Evolutionary conservation across 2,113 vertebrate genomes (phyloP).

Genomic region (Steatornis caripensis): DNA sequence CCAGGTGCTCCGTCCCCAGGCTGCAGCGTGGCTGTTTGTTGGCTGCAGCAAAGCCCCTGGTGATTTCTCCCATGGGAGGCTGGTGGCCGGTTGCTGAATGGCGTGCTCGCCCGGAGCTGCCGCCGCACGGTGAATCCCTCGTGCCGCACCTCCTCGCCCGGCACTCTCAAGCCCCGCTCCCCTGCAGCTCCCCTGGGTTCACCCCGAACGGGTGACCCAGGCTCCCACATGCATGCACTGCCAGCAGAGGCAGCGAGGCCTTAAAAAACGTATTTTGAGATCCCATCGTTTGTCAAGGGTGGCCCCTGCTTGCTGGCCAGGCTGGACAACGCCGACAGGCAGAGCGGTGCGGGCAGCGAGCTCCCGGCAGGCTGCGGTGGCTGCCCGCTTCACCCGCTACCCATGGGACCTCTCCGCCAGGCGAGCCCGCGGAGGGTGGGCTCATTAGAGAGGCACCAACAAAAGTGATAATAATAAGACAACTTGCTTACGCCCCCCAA

Average conservation of each 20-base stretch:
- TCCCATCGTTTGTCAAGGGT: not conserved
- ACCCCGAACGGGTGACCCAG: rapidly evolving
- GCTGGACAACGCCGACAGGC: too few species aligned
- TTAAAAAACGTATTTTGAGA: not conserved
- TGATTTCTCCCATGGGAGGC: rapidly evolving
- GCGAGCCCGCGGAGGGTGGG: too few species aligned
- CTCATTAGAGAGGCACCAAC: not conserved
- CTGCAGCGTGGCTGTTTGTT: too few species aligned
- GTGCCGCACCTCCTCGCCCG: rapidly evolving
- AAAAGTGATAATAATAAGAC: not conserved
- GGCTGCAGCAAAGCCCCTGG: not conserved
- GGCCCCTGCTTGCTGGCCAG: not conserved
- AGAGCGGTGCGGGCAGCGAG: rapidly evolving
- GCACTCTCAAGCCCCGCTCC: rapidly evolving
- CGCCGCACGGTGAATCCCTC: rapidly evolving
- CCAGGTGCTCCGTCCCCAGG: too few species aligned
- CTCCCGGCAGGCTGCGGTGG: too few species aligned
- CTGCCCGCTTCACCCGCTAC: too few species aligned
- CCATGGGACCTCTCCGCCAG: too few species aligned
- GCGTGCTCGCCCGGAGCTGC: rapidly evolving
- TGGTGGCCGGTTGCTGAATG: rapidly evolving
- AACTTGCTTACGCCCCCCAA: not conserved
- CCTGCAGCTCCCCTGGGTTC: not conserved
- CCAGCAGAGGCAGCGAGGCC: not conserved
- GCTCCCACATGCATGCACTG: not conserved